These are phyloP conservation scores for Dasypogon diadema DNA, from an alignment of 2,888 invertebrate genomes.

Conservation along the genomic window DNA sequence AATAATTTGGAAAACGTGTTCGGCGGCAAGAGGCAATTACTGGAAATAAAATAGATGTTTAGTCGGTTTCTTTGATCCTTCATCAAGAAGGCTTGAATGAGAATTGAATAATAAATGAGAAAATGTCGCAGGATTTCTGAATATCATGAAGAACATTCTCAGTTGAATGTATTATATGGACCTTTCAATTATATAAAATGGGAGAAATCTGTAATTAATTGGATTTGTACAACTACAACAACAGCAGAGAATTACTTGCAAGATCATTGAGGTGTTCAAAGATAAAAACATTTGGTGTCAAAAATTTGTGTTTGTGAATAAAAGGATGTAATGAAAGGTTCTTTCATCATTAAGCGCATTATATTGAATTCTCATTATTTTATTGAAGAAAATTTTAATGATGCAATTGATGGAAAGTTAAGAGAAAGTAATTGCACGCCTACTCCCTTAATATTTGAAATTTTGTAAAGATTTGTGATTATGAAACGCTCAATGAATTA, in stretches of 20 bases:
- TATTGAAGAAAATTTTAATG: no score
- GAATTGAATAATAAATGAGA: not conserved
- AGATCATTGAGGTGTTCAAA: not conserved
- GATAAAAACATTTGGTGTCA: not conserved
- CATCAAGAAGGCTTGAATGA: not conserved
- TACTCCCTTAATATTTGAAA: no score
- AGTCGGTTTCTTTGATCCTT: conserved; percentile 8
- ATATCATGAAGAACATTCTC: not conserved
- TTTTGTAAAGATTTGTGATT: no score
- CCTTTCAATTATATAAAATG: not conserved
- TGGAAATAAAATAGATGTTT: not conserved
- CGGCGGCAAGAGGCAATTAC: conserved; percentile 14
- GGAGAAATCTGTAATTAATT: not conserved
- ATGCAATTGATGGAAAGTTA: no score
- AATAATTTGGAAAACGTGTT: conserved; percentile 26
- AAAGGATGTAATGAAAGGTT: no score
- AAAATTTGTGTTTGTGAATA: not conserved
- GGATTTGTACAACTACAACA: not conserved
- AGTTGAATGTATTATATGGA: not conserved
- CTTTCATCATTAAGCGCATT: no score
- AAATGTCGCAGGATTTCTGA: not conserved
- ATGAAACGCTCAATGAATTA: no score
- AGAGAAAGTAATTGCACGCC: no score
- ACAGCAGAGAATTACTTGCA: not conserved
- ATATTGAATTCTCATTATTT: no score